A percentile compares a stretch with the other conserved stretches of the same genome.
Conservation (phyloP, 2,113 vertebrate genomes). For the Nothobranchius kuhntae region DNA sequence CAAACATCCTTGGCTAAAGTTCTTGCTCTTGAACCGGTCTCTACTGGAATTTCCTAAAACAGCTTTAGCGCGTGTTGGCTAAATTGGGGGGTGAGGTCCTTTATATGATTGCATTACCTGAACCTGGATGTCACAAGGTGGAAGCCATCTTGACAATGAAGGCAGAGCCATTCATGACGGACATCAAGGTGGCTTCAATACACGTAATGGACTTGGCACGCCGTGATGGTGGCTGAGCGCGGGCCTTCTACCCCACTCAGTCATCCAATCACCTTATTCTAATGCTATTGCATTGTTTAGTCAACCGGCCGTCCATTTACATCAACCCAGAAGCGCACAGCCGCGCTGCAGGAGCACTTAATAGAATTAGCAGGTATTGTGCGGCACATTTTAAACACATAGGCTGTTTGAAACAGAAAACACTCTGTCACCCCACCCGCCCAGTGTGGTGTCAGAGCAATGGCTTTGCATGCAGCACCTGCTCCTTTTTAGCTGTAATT, state of each 20-base stretch:
- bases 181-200: constrained; percentile 77
- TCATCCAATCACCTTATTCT: constrained; percentile 83
- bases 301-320: constrained; percentile 79
- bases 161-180: constrained; percentile 56
- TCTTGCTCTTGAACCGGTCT: constrained; percentile 46
- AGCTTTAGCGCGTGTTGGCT: constrained; percentile 36
- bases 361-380: constrained; percentile 83
- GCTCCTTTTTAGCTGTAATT: constrained; percentile 44
- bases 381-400: constrained; percentile 77
- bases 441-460: constrained; percentile 55
- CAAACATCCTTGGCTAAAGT: neutral
- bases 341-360: constrained; percentile 71
- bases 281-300: constrained; percentile 79
- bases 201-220: constrained; percentile 81
- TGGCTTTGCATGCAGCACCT: constrained; percentile 41
- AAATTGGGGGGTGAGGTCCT: constrained; percentile 26
- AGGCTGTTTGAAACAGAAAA: constrained; percentile 56
- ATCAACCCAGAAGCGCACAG: constrained; percentile 72
- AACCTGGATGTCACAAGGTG: constrained; percentile 53
- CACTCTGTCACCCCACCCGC: constrained; percentile 41
- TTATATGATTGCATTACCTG: constrained; percentile 73
- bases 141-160: constrained; percentile 71
- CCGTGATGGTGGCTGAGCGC: constrained; percentile 47
- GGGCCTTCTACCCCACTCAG: constrained; percentile 66
- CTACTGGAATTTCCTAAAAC: constrained; percentile 30